Base-by-base conservation (phyloP, 1,140 invertebrate species). In the Samia ricini region DNA sequence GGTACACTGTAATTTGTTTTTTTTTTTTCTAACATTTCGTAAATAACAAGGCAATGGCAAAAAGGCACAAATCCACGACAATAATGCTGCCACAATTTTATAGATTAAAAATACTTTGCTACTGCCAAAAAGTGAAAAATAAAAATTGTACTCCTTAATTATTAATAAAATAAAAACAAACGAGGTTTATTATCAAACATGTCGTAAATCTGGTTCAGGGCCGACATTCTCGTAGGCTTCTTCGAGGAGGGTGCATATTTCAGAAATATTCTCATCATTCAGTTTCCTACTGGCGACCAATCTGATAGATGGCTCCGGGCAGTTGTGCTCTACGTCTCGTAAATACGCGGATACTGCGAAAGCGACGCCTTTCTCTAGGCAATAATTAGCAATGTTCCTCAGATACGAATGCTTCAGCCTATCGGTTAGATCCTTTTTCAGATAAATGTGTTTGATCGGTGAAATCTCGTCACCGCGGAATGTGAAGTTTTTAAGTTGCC, bases 361-460 rank as follows among this genome's bases (percentile, higher is more conserved):
- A 8, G 94, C 94, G 10, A 95, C 87, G 15, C 93, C 93, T 59
- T 91, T 86, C 15, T 93, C 82, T 59, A 93, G 81, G 56, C 94
- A 93, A 91, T 95, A 85, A 19, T 89, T 85, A 23, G 88, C 81
- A 7, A 97, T 93, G 68, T 92, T 85, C 2, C 90, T 88, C 19
- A 97, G 81, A 58, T 94, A 85, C 8, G 82, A 76, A 4, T 92
- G 76, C 74, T 95, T 93, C 10, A 90, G 68, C 1, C 92, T 82
- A 23, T 85, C 79, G 1, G 92, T 91, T 1, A 88, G 69, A 3
- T 91, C 79, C 10, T 79, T 73, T 19, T 91, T 91, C 18, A 97
- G 82, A 71, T 94, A 94, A 4, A 98, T 76, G 88, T 97, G 96
- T 72, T 98, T 97, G 0, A 98, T 88, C 0, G 97, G 96, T 1